Base-by-base conservation (phyloP, 64 coral and sea anemone genomes). In the Actinia equina region DNA sequence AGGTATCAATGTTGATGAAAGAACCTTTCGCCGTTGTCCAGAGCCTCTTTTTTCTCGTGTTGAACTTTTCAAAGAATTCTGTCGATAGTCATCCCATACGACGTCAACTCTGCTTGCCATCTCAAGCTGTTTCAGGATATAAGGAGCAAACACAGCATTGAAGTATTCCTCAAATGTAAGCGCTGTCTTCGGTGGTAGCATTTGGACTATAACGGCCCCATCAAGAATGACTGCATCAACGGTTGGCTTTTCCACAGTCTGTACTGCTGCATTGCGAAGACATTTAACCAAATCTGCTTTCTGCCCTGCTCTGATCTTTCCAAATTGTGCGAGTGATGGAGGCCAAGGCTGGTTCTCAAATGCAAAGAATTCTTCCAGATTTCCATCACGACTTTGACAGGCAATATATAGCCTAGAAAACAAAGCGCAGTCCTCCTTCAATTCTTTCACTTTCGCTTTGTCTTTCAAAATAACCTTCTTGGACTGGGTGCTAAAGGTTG, bases 321-420 rank as follows among this genome's bases (percentile, higher is more conserved):
- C 82, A 54, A 18, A 6, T 27, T 83, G 82, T 7, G 88, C 16
- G 18, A 84, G 59, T 53, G 80, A 22, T n/a, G 80, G 88, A 15
- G 80, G 88, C 80, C 88, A 89, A 51, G 88, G 80, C 23, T 83
- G 88, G 63, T 89, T 84, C 41, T 88, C 87, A 57, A 88, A 88
- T 17, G 49, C 82, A 57, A 88, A 88, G 37, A 88, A 88, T 16
- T 80, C 87, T n/a, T 59, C 74, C 23, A 88, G 18, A 41, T 88
- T 81, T 16, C 87, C 87, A 16, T 88, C 87, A 17, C 87, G 52
- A 77, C 16, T 27, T 88, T 88, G 87, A 16, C 55, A 57, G 2
- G 55, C 55, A 16, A 57, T 57, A 57, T 57, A 57, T 13, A 57
- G 13, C 55, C 87, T 81, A 27, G 87, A 81, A 43, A 88, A 88